Base-by-base conservation (phyloP, 2,797 vertebrate genomes). In the Onychomys leucogaster region DNA sequence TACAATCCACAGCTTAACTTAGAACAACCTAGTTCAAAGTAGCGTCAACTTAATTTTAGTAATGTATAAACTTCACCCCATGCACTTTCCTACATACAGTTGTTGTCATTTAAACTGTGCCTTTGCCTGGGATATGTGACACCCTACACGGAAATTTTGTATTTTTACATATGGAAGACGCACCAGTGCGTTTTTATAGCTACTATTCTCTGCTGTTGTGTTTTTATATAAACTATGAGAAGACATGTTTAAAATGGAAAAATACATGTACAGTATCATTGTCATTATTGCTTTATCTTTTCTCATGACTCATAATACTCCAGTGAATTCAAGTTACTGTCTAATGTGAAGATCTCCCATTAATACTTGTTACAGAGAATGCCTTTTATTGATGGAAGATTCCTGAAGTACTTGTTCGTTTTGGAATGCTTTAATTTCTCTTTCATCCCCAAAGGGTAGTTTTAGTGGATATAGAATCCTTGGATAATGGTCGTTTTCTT, bases 181-280 rank as follows among this genome's bases (percentile, higher is more conserved):
- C 29, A 84, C 55, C 32, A 85, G n/a, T 63, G 19, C 25, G 16
- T 37, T 37, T 80, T 80, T 41, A 94, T 80, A 34, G 41, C 29
- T 94, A 78, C 17, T 91, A 41, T 49, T 94, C 85, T 83, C 71
- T 67, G 32, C 71, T 77, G n/a, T 92, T 92, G 37, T 71, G 27
- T 89, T 96, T 96, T 94, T 92, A 59, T 57, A 86, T 84, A 94
- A 85, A n/a, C 65, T 94, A 63, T 34, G 37, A 94, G 37, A 92
- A 65, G 19, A 89, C 27, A 46, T 55, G 6, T 63, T 92, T 37
- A 59, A 77, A 81, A 55, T 57, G 10, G 86, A 73, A 65, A 77
- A 73, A 57, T 65, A 80, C 34, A 73, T 27, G 14, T 80, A 19
- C 4, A 55, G 21, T 41, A 57, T 65, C 55, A 77, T 83, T 43